Conservation (phyloP, 1,140 invertebrate species). For the Venustaconcha ellipsiformis region DNA sequence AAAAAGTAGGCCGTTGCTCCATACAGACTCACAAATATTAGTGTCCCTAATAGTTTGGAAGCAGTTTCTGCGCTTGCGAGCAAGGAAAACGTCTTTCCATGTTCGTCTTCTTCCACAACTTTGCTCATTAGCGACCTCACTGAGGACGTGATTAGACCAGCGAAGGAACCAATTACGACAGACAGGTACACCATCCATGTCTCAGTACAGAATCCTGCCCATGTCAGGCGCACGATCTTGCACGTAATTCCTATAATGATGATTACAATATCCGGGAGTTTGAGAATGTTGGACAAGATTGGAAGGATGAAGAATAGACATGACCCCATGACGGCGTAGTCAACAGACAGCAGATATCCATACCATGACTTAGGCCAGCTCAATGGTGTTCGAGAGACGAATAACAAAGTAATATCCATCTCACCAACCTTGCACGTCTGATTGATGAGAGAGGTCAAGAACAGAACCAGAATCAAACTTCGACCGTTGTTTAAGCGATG, state of each 20-base stretch:
- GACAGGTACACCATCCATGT: conserved; percentile 65
- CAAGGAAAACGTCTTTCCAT: conserved; percentile 63
- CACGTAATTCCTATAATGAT: conserved; percentile 58
- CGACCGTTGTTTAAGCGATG: conserved; percentile 41
- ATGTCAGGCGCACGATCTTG: conserved; percentile 57
- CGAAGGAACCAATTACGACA: conserved; percentile 56
- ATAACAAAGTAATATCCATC: conserved; percentile 63
- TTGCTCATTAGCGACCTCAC: conserved; percentile 64
- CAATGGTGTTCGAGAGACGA: conserved; percentile 56
- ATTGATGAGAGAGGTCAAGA: conserved; percentile 46
- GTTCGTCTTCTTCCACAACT: conserved; percentile 53
- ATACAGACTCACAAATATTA: conserved; percentile 64
- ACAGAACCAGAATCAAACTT: conserved; percentile 44
- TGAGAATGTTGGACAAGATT: conserved; percentile 49
- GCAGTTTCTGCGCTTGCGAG: conserved; percentile 60
- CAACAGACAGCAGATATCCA: conserved; percentile 65
- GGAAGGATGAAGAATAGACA: conserved; percentile 61
- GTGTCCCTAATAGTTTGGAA: conserved; percentile 60
- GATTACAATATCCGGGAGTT: conserved; percentile 53
- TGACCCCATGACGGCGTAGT: conserved; percentile 63
- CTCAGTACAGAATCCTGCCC: conserved; percentile 55
- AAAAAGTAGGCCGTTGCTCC: conserved; percentile 54
- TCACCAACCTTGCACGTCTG: conserved; percentile 65
- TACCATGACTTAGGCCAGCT: conserved; percentile 64
- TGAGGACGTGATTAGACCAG: conserved; percentile 59